A percentile compares a stretch with the other conserved stretches of the same genome.
Evolutionary conservation across 2,888 invertebrate genomes (phyloP).

Genomic region (Limnephilus marmoratus): DNA sequence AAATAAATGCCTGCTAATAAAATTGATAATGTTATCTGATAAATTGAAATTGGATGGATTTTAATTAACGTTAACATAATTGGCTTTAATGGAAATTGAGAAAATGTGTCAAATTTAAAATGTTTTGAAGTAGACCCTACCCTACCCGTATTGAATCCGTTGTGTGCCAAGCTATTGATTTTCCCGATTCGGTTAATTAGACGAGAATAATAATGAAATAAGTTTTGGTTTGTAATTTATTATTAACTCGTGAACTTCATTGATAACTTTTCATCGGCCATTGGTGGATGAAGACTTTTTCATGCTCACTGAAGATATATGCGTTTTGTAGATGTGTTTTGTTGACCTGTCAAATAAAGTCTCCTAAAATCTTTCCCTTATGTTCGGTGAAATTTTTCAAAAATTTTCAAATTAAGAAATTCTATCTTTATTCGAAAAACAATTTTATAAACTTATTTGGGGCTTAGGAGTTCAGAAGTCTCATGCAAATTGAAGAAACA

Average conservation of each 20-base stretch:
- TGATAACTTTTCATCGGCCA: neutral
- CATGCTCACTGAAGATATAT: too few relatives aligned
- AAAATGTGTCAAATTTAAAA: neutral
- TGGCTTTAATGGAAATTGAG: neutral
- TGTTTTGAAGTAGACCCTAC: neutral
- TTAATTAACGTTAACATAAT: neutral
- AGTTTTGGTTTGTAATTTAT: neutral
- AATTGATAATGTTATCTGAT: slow-evolving; percentile 26
- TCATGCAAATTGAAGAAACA: too few relatives aligned
- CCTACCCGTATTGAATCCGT: neutral
- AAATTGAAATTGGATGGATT: slow-evolving; percentile 11
- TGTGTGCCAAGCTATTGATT: neutral
- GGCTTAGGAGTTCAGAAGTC: too few relatives aligned
- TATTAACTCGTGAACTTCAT: neutral
- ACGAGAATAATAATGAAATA: neutral
- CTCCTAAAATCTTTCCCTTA: too few relatives aligned
- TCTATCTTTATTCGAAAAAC: too few relatives aligned
- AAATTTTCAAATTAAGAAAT: too few relatives aligned
- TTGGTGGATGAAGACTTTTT: too few relatives aligned
- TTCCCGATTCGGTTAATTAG: neutral
- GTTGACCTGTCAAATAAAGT: too few relatives aligned
- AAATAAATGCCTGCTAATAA: slow-evolving; percentile 5
- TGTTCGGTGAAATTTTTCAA: too few relatives aligned
- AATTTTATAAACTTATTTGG: too few relatives aligned
- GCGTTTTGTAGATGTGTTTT: too few relatives aligned